A percentile compares a stretch with the other conserved stretches of the same genome.
These are phyloP conservation scores for Taxidea taxus DNA, from an alignment of 2,113 vertebrate species.

Conservation along the genomic window DNA sequence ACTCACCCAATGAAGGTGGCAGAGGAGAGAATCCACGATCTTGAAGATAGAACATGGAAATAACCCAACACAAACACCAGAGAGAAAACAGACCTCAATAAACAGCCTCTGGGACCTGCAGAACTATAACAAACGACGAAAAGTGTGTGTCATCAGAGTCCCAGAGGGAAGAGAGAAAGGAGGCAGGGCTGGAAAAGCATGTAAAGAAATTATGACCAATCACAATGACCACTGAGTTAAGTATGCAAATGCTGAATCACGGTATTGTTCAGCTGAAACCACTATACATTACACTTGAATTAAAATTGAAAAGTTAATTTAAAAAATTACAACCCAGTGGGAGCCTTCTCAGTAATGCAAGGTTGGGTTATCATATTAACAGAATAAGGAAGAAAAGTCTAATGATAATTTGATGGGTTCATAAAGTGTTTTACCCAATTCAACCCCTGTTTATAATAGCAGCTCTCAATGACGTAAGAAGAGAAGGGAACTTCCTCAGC, in stretches of 20 bases:
- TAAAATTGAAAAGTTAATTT: neutral
- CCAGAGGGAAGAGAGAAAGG: neutral
- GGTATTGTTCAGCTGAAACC: neutral
- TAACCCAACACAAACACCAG: neutral
- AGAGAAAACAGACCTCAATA: neutral
- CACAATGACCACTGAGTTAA: neutral
- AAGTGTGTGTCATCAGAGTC: neutral
- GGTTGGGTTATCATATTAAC: neutral
- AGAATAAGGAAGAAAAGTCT: neutral
- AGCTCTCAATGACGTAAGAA: neutral
- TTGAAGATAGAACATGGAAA: neutral
- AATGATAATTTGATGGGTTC: neutral
- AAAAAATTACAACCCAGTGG: neutral
- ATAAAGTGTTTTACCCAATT: neutral
- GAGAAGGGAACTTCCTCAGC: neutral
- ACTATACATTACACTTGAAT: neutral
- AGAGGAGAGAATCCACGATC: neutral
- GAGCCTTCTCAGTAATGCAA: neutral
- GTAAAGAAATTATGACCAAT: neutral
- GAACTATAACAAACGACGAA: accelerated
- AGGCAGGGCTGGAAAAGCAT: neutral
- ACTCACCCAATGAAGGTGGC: neutral
- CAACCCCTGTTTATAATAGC: neutral
- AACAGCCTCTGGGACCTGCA: neutral
- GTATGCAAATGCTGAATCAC: neutral